phyloP scores from a whole-genome alignment of 2,888 invertebrate genomes.

The Orthosia gracilis region DNA sequence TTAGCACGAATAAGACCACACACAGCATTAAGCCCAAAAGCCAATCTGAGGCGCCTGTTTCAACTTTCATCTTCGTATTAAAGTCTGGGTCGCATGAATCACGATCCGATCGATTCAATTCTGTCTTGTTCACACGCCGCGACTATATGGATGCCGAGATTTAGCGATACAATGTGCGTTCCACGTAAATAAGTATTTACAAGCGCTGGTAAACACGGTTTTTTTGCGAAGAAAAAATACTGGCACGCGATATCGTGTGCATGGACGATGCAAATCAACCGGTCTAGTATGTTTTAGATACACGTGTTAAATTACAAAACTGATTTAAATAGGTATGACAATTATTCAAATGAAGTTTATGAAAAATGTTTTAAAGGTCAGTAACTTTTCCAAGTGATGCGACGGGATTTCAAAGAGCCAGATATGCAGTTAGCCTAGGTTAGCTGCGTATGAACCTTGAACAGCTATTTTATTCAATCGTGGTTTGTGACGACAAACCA shows the following conservation, averaged over 20 bases:
- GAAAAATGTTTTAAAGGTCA: background rate
- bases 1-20: constrained; percentile 83
- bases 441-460: constrained; percentile 45
- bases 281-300: constrained; percentile 25
- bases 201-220: constrained; percentile 17
- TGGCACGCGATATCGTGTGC: constrained; percentile 48
- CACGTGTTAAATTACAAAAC: constrained; percentile 32
- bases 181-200: constrained; percentile 42
- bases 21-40: constrained; percentile 72
- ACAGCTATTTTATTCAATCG: too few species aligned
- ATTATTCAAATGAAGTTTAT: background rate
- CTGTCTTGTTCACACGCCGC: constrained; percentile 56
- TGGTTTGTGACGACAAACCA: too few species aligned
- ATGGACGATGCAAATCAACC: constrained; percentile 38
- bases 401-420: background rate
- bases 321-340: constrained; percentile 11
- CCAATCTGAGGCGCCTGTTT: constrained; percentile 69
- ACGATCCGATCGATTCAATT: constrained; percentile 67
- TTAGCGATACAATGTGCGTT: constrained; percentile 33
- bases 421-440: constrained; percentile 15
- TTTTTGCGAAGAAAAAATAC: constrained; percentile 28
- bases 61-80: constrained; percentile 80
- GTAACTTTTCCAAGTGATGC: background rate
- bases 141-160: constrained; percentile 38
- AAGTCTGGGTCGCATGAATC: constrained; percentile 81